A percentile compares a stretch with the other conserved stretches of the same genome.
phyloP scores from a whole-genome alignment of 2,888 invertebrate genomes.

The Sminthurinus aureus region DNA sequence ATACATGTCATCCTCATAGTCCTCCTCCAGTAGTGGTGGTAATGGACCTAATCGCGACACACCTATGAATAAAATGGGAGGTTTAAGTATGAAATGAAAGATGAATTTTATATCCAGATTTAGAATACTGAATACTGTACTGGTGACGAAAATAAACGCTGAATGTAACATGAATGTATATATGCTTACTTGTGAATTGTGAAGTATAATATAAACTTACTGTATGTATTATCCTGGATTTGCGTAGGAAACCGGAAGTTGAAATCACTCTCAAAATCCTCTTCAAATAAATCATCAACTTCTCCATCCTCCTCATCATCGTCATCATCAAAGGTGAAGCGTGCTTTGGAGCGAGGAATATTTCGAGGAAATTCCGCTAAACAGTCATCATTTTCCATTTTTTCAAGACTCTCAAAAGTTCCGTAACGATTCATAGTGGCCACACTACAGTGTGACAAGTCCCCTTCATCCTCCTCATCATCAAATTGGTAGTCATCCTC shows the following conservation, averaged over 20 bases:
- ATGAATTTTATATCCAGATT: too few relatives aligned
- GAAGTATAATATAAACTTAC: conserved; percentile 45
- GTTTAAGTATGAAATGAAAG: too few relatives aligned
- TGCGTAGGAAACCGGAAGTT: conserved; percentile 58
- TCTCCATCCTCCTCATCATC: conserved; percentile 48
- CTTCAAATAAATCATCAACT: conserved; percentile 58
- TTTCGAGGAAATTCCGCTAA: conserved; percentile 28
- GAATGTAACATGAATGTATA: too few relatives aligned
- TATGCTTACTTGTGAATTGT: too few relatives aligned
- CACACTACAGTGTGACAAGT: conserved; percentile 56
- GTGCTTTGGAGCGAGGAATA: conserved; percentile 50
- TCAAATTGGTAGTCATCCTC: conserved; percentile 57
- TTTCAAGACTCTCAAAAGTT: conserved; percentile 59
- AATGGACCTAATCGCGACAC: conserved; percentile 58
- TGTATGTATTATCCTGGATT: conserved; percentile 59
- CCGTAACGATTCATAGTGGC: conserved; percentile 59
- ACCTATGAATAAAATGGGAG: conserved; percentile 49
- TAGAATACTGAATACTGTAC: too few relatives aligned
- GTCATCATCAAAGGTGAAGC: conserved; percentile 58
- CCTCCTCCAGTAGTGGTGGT: conserved; percentile 58
- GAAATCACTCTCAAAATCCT: conserved; percentile 59
- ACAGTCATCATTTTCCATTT: conserved; percentile 53
- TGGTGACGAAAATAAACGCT: too few relatives aligned
- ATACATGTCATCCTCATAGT: conserved; percentile 58
- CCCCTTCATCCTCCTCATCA: conserved; percentile 56